Base-by-base conservation (phyloP, 2,113 vertebrate species). In the Percina caprodes region DNA sequence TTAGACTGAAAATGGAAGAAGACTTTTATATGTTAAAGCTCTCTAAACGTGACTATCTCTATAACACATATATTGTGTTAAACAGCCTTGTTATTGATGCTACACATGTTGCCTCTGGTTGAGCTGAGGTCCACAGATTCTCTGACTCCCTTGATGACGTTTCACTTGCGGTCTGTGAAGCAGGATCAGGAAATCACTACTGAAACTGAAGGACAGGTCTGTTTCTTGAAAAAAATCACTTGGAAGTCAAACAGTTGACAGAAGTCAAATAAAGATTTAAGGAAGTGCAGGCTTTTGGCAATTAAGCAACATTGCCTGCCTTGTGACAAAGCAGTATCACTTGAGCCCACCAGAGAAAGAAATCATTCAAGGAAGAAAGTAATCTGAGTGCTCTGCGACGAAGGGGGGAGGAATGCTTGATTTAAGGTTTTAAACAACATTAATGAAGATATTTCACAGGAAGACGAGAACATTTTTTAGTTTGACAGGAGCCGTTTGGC, bases 191-290 rank as follows among this genome's bases (percentile, higher is more conserved):
- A 69, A 42, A 33, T 6, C 19, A 2, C 5, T 21, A 5, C 0
- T 73, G 30, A 52, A 60, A 55, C 48, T 15, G 35, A 23, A 78
- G 59, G 67, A 69, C 61, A 16, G 5, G 6, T 49, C 39, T 35
- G 11, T 21, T 65, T n/a, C 33, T 35, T 63, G 59, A 21, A 35
- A 16, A 60, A 13, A 12, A 10, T 23, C n/a, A 23, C 52, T 23
- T 54, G 15, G 42, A 58, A 52, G 33, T 58, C 13, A 2, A 76
- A 55, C 5, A 5, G 1, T 3, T 15, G 45, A 49, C 23, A 11
- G 45, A 48, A 67, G 45, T 19, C 9, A 26, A 18, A 48, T 23
- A 30, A 59, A 16, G 51, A 46, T 26, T 35, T 16, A 4, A 39
- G 16, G 14, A 33, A 18, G 4, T 18, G 24, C 1, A 8, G 19